These are phyloP conservation scores for Athalia circularis DNA, from an alignment of 2,888 invertebrate species.

Conservation along the genomic window DNA sequence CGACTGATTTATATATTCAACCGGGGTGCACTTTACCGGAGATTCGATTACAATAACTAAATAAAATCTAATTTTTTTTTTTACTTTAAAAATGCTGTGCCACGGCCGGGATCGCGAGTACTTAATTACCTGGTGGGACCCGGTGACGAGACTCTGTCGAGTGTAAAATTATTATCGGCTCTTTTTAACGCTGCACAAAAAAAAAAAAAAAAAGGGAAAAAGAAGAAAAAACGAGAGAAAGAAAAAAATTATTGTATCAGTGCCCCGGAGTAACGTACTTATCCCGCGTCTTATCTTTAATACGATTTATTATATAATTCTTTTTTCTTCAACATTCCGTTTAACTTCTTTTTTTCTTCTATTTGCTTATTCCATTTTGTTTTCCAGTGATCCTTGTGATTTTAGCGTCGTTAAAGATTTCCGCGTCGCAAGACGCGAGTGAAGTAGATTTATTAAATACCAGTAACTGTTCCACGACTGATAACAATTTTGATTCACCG, in stretches of 20 bases:
- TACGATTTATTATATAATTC: too few species aligned
- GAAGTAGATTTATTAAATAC: slow-evolving; percentile 51
- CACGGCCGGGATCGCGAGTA: not conserved
- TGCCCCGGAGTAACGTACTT: not conserved
- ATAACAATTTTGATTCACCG: slow-evolving; percentile 50
- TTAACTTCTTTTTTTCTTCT: not conserved
- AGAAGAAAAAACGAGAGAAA: not conserved
- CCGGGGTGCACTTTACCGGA: slow-evolving; percentile 4
- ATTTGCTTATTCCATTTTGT: not conserved
- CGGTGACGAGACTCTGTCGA: not conserved
- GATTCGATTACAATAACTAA: not conserved
- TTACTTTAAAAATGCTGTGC: not conserved
- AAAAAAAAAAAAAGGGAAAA: not conserved
- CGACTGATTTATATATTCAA: slow-evolving; percentile 3
- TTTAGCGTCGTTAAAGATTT: slow-evolving; percentile 52
- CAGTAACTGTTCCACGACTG: slow-evolving; percentile 61
- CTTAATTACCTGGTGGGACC: not conserved
- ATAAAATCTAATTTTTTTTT: not conserved
- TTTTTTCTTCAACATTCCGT: too few species aligned
- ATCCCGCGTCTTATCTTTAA: too few species aligned
- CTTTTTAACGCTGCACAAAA: not conserved
- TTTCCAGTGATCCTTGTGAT: slow-evolving; percentile 51
- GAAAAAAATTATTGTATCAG: not conserved
- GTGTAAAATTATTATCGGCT: slow-evolving; percentile 9
- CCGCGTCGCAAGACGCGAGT: slow-evolving; percentile 50